Percentiles rank a stretch among this genome's conserved stretches.
Evolutionary conservation across 2,888 invertebrate genomes (phyloP).

Genomic region (Netelia inedita): DNA sequence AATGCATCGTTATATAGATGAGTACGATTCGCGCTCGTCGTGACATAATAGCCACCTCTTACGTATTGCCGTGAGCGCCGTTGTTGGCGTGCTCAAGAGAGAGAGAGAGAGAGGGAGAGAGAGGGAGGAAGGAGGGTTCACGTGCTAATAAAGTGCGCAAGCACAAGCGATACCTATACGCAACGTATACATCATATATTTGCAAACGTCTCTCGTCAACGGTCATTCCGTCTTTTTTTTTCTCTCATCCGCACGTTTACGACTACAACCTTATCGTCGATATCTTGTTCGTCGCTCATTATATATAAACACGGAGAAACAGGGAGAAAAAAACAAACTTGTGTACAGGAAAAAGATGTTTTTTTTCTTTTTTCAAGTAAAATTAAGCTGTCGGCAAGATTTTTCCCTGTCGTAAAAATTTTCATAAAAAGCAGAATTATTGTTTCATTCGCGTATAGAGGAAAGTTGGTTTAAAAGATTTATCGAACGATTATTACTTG

Average conservation of each 20-base stretch:
- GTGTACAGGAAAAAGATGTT: neutral
- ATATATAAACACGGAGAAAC: neutral
- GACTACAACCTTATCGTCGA: constrained; percentile 25
- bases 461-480: no score
- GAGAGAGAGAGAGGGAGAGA: no score
- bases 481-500: no score
- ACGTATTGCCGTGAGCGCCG: constrained; percentile 22
- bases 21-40: constrained; percentile 64
- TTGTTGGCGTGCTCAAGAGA: constrained; percentile 2
- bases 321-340: no score
- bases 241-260: neutral
- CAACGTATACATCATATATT: constrained; percentile 69
- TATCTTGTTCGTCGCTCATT: constrained; percentile 2
- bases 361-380: neutral
- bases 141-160: constrained; percentile 62
- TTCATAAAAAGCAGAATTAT: no score
- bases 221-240: constrained; percentile 29
- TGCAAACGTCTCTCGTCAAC: constrained; percentile 70
- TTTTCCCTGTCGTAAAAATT: no score
- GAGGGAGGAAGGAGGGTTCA: constrained; percentile 26
- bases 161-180: constrained; percentile 39
- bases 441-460: no score
- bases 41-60: constrained; percentile 75
- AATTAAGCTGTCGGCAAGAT: no score
- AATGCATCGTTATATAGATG: constrained; percentile 59